Evolutionary conservation across 1,140 invertebrate genomes (phyloP), one percentile per base, ranked within the genome.

Genomic region (Drosophila sturtevanti): DNA sequence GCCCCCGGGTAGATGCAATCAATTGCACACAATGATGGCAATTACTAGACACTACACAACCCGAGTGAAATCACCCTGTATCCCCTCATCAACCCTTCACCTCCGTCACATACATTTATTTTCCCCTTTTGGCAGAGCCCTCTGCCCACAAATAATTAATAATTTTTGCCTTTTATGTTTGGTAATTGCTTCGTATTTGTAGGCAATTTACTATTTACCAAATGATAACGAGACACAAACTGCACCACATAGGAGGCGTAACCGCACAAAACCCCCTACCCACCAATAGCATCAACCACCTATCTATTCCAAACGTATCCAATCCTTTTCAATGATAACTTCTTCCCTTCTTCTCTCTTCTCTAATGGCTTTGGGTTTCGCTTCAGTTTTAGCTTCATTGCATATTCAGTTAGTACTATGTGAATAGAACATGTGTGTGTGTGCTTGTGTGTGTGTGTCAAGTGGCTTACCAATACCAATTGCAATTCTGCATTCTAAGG

Each of bases 11-110:
- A 82, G 79, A 87, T 87, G 82, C 82, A 87, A 87, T 87, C 82
- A 87, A 87, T 87, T 87, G 82, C 82, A 82, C 79, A 89, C 82
- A 87, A 87, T 82, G 82, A 79, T 81, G 82, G 65, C 84, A 87
- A 87, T 87, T 87, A 89, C 82, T 60, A 74, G 64, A 75, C 68
- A 62, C 56, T 35, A 35, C 41, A 64, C 31, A 24, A 58, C 14
- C 54, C 54, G 14, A 31, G 27, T 31, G 4, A 31, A 31, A 31
- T 4, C 27, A 22, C 52, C 22, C 1, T 27, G 37, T 14, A 12
- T 62, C 9, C 27, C 21, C n/a, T 1, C 38, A 7, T 44, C 38
- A 9, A 16, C 31, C 21, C 27, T 31, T 34, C 18, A 11, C 31
- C 55, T 16, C 58, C 12, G 27, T 4, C 18, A 41, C 63, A 63